Evolutionary conservation across 2,888 invertebrate species (phyloP).

Genomic region (Fragum sueziense): DNA sequence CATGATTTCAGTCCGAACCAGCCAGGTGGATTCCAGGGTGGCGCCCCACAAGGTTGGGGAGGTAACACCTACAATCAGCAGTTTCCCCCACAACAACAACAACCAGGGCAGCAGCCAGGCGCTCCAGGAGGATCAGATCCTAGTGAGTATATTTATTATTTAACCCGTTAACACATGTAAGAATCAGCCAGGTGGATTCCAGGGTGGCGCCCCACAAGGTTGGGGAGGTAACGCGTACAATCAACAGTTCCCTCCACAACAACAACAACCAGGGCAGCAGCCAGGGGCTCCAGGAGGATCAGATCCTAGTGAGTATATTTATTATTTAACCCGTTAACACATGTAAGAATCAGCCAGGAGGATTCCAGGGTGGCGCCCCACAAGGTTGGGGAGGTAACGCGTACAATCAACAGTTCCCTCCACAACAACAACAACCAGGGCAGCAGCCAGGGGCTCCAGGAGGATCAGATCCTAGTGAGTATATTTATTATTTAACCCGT

Average conservation of each 20-base stretch:
- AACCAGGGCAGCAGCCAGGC: constrained; percentile 50
- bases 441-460: constrained; percentile 58
- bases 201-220: constrained; percentile 32
- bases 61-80: constrained; percentile 58
- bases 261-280: too few species aligned
- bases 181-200: constrained; percentile 63
- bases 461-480: constrained; percentile 60
- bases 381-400: constrained; percentile 57
- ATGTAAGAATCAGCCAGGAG: constrained; percentile 58
- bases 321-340: neutral
- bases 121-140: constrained; percentile 60
- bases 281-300: constrained; percentile 52
- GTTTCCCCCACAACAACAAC: constrained; percentile 62
- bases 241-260: neutral
- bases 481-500: neutral
- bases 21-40: constrained; percentile 55
- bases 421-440: constrained; percentile 57
- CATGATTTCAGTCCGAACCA: too few species aligned
- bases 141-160: constrained; percentile 56
- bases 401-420: constrained; percentile 61
- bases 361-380: constrained; percentile 54
- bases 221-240: neutral
- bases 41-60: constrained; percentile 58
- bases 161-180: too few species aligned
- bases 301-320: constrained; percentile 59